phyloP scores from a whole-genome alignment of 2,888 invertebrate species.

The Uloborus plumipes region DNA sequence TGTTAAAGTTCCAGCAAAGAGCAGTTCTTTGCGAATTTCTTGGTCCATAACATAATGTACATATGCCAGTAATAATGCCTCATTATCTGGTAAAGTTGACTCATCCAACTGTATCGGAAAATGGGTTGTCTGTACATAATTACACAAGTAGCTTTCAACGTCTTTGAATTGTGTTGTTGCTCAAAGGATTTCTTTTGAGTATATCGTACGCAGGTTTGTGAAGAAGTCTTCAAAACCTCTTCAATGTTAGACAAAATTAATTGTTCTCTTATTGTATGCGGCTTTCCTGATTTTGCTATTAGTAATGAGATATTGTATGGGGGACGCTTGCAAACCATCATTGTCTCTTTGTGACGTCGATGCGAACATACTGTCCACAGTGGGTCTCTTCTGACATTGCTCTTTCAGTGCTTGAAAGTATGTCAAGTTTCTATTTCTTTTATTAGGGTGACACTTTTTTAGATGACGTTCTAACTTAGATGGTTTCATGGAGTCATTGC shows the following conservation, averaged over 20 bases:
- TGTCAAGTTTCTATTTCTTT: too few species aligned
- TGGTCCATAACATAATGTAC: neutral
- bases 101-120: neutral
- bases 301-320: too few species aligned
- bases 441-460: too few species aligned
- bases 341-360: too few species aligned
- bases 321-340: too few species aligned
- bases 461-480: too few species aligned
- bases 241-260: too few species aligned
- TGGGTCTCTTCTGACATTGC: too few species aligned
- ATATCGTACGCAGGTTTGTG: neutral
- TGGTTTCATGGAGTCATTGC: neutral
- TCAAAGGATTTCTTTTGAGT: neutral
- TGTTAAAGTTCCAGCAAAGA: neutral
- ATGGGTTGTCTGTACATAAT: neutral
- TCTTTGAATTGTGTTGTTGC: neutral
- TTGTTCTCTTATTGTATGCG: too few species aligned
- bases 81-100: slow-evolving; percentile 4
- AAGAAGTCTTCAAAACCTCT: slow-evolving; percentile 9
- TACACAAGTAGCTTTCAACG: slow-evolving; percentile 10
- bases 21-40: neutral
- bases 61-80: slow-evolving; percentile 5
- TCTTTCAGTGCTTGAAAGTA: too few species aligned
- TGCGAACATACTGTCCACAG: too few species aligned
- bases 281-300: too few species aligned